Base-by-base conservation (phyloP, 2,797 vertebrate species). In the Benthosema pterotum region DNA sequence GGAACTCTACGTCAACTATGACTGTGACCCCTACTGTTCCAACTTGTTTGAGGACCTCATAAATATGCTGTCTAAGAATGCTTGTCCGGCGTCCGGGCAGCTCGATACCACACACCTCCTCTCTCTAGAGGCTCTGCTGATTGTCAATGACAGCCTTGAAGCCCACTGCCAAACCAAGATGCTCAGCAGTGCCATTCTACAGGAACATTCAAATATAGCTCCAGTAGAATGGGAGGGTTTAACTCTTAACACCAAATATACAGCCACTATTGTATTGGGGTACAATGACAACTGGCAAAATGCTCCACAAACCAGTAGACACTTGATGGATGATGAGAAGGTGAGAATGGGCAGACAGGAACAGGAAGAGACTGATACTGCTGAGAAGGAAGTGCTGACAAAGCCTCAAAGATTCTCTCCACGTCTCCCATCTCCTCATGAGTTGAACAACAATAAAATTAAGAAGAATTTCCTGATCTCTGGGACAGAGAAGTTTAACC, bases 391-490 rank as follows among this genome's bases (percentile, higher is more conserved):
- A 65, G 69, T 74, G n/a, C 75, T 60, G 3, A 94, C 91, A 80
- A 98, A 95, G 65, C 97, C 98, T 19, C 94, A 92, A 5, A 93
- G 96, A 68, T 99, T 99, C 88, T 94, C 93, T 1, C 92, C 93
- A 52, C 77, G 70, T 61, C 87, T 96, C 73, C 98, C 97, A 7
- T 91, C 93, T 65, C 92, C 94, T 69, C 93, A 94, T 62, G 96
- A 99, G 80, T 79, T 99, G 65, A 79, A 87, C 78, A 93, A 95
- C 63, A 98, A 98, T 72, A 95, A 96, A 88, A 95, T 91, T 57
- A 99, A 98, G 91, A 99, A 99, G 86, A 99, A 98, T 97, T 92
- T 99, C 67, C 89, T 99, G 65, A 97, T 99, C 84, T 96, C 95
- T 0, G 98, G 98, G 59, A 98, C 96, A 28, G 97, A 99, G 77